Base-by-base conservation (phyloP, 2,888 invertebrate genomes). In the Sisyra nigra region DNA sequence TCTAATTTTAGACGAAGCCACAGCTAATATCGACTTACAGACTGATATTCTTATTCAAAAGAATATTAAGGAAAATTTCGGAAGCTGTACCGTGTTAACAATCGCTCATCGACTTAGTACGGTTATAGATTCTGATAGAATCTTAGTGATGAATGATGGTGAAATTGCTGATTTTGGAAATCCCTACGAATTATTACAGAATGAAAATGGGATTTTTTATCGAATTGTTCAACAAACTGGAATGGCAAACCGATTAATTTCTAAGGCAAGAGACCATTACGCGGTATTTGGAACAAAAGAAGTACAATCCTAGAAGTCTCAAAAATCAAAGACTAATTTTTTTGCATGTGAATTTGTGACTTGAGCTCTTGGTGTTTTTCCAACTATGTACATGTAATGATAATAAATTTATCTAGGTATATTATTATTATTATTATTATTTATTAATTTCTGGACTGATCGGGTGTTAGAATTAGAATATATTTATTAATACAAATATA, bases 1-100 rank as follows among this genome's bases (percentile, higher is more conserved):
- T 49, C 68, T 93, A 1, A 80, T 92, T 49, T 68, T 93, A 51
- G 92, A 93, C 57, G 93, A 93, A 62, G 92, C 92, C n/a, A 92
- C 92, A 0, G 89, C 91, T 2, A 92, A 91, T 58, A 88, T 92
- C 7, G 91, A 92, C 63, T 85, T 85, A 8, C 82, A 83, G 72
- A 89, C 89, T 14, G 89, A 89, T 60, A 74, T 71, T 38, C 68
- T 91, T 46, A 89, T 91, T 53, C 89, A 89, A 60, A 71, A 69
- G 56, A 85, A 88, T 0, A 87, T 91, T 43, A 69, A 87, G 42
- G 68, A 68, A 30, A 81, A 83, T 54, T 91, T 91, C 57, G 69
- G 69, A n/a, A 65, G 77, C 11, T 91, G 87, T 60, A 89, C 89
- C 0, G 89, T 92, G 6, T 61, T 92, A 38, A 91, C 89, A 0